Percentiles rank a stretch among this genome's conserved stretches.
phyloP scores from a whole-genome alignment of 2,797 vertebrate species.

The Heteromormyrus szaboi region DNA sequence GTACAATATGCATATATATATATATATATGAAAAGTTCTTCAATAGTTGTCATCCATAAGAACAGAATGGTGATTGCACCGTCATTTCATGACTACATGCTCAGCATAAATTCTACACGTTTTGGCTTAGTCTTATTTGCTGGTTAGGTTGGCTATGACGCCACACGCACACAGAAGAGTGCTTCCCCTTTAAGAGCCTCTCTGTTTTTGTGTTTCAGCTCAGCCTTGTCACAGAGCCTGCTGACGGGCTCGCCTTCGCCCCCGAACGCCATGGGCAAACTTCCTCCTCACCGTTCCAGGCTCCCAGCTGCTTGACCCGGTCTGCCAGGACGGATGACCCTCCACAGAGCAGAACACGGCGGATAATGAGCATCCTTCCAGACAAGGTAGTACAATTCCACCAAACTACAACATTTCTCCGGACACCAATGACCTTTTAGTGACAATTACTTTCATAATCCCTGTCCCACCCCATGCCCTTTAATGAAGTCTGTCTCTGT shows the following conservation, averaged over 20 bases:
- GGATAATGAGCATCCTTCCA: not conserved
- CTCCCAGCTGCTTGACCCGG: not conserved
- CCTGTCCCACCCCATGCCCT: not conserved
- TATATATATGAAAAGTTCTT: not conserved
- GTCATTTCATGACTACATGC: not conserved
- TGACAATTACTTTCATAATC: not conserved
- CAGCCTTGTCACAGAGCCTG: not conserved
- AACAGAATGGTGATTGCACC: not conserved
- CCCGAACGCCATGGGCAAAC: not conserved
- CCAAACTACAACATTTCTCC: not conserved
- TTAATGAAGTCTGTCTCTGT: not conserved
- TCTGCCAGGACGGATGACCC: not conserved
- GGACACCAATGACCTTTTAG: not conserved
- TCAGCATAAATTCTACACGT: not conserved
- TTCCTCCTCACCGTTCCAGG: not conserved
- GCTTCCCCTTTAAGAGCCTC: not conserved
- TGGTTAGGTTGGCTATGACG: not conserved
- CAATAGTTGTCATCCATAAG: not conserved
- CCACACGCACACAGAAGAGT: not conserved
- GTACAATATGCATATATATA: not conserved
- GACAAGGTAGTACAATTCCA: not conserved
- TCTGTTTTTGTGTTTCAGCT: not conserved
- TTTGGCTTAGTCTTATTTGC: not conserved
- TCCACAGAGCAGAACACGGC: not conserved
- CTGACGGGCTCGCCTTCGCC: not conserved